phyloP scores from a whole-genome alignment of 2,797 vertebrate genomes.

The Bradypodion pumilum region DNA sequence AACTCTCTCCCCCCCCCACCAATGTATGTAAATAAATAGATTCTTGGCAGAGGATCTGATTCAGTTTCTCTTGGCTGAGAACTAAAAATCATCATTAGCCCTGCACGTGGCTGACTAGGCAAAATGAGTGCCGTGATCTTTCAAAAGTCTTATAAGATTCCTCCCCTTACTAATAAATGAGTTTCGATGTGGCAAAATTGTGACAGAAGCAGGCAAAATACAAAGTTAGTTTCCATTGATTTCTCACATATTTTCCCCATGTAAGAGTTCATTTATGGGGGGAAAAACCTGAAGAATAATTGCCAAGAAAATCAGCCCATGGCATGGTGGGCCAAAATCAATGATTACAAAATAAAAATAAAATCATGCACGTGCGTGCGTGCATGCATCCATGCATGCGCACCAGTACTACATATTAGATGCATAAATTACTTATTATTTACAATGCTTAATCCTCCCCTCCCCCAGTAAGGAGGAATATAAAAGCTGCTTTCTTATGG shows the following conservation, averaged over 20 bases:
- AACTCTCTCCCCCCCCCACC: too few relatives aligned
- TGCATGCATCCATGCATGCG: neutral
- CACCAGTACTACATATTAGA: neutral
- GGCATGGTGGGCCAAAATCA: neutral
- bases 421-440: neutral
- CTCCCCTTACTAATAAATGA: constrained; percentile 12
- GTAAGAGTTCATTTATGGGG: constrained; percentile 21
- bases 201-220: neutral
- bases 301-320: neutral
- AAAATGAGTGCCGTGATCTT: neutral
- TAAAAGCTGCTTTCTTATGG: neutral
- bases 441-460: too few relatives aligned
- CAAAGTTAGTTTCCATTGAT: constrained; percentile 27
- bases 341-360: constrained; percentile 13
- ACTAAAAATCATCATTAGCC: neutral
- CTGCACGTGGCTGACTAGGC: too few relatives aligned
- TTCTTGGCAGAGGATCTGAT: neutral
- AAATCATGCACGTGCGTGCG: neutral
- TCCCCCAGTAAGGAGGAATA: too few relatives aligned
- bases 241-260: constrained; percentile 16
- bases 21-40: too few relatives aligned
- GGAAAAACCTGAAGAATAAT: constrained; percentile 21
- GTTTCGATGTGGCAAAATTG: neutral
- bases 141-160: neutral
- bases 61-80: neutral